phyloP scores from a whole-genome alignment of 2,113 vertebrate species.

The Siniperca knerii region DNA sequence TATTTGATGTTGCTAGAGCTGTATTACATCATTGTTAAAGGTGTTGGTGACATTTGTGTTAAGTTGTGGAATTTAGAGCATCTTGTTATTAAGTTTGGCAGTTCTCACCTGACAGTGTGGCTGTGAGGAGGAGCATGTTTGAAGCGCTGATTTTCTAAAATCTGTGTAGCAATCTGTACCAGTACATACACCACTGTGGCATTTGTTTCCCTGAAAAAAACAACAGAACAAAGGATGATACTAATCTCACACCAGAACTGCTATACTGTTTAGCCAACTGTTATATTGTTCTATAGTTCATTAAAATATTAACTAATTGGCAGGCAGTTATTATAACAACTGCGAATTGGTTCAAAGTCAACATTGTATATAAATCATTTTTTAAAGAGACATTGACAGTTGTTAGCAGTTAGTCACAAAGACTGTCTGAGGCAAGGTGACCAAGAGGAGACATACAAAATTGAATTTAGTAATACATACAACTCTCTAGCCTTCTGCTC shows the following conservation, averaged over 20 bases:
- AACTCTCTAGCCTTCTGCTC: not conserved
- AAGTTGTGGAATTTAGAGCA: too few species aligned
- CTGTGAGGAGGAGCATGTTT: slow-evolving; percentile 55
- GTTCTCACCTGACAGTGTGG: slow-evolving; percentile 86
- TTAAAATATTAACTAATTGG: not conserved
- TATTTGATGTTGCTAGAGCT: not conserved
- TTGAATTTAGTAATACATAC: not conserved
- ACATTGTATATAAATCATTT: not conserved
- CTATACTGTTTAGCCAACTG: not conserved
- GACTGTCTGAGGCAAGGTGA: not conserved
- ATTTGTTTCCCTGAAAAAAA: slow-evolving; percentile 84
- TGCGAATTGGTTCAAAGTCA: not conserved
- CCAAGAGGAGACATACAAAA: not conserved
- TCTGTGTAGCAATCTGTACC: slow-evolving; percentile 76
- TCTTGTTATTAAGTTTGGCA: not conserved
- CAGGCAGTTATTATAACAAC: not conserved
- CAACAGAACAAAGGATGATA: not conserved
- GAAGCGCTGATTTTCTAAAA: not conserved
- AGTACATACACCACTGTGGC: slow-evolving; percentile 69
- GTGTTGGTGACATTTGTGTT: not conserved
- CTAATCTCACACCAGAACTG: not conserved
- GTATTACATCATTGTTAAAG: not conserved
- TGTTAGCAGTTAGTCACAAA: not conserved
- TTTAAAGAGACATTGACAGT: not conserved
- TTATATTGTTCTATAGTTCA: not conserved